These are phyloP conservation scores for Fissipunctia ypsillon DNA, from an alignment of 2,888 invertebrate genomes.

Conservation along the genomic window DNA sequence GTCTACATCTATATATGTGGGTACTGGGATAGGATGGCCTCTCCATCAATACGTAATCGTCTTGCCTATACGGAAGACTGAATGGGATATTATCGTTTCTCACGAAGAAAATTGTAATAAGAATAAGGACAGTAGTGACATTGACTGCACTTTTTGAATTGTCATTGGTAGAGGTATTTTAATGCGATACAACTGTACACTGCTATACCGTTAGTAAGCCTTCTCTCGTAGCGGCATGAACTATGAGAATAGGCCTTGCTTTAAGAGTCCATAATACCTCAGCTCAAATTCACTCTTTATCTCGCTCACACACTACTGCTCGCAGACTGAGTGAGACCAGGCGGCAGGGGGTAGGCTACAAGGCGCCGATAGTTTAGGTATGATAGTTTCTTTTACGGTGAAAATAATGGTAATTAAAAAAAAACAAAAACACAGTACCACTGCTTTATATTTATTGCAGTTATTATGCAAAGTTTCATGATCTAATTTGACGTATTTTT, in stretches of 20 bases:
- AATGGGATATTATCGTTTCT: constrained; percentile 20
- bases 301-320: no score
- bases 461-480: no score
- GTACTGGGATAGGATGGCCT: constrained; percentile 13
- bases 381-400: no score
- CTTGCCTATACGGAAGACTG: constrained; percentile 9
- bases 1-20: constrained; percentile 19
- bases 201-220: neutral
- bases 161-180: neutral
- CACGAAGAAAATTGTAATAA: neutral
- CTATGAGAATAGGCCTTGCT: neutral
- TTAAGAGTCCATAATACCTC: no score
- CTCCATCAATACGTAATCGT: constrained; percentile 44
- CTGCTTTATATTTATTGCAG: no score
- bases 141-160: neutral
- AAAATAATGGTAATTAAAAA: no score
- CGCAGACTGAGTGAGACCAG: no score
- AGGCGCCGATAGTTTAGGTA: no score
- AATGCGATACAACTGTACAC: neutral
- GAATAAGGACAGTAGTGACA: neutral
- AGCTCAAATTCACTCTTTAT: no score
- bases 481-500: no score
- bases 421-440: no score
- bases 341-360: no score
- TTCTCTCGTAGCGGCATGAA: neutral